These are phyloP conservation scores for Scatophagus argus DNA, from an alignment of 2,113 vertebrate species.

Conservation along the genomic window DNA sequence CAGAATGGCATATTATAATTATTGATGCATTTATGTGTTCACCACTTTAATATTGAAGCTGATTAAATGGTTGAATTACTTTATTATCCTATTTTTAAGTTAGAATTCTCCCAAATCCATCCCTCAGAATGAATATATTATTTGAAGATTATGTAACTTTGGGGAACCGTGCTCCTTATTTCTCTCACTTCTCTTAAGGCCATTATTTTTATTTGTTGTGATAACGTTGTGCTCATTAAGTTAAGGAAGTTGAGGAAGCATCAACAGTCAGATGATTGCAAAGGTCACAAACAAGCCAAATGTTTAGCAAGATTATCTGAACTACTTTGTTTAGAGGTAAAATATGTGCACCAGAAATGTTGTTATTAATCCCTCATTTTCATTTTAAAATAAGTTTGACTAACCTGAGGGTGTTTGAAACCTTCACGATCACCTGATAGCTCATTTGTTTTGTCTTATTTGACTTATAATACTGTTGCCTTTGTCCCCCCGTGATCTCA, in stretches of 20 bases:
- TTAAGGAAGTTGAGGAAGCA: not conserved
- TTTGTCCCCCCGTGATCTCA: not conserved
- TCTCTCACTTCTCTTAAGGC: conserved; percentile 27
- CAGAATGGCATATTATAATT: no score
- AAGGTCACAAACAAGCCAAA: not conserved
- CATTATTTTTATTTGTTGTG: not conserved
- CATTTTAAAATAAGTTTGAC: not conserved
- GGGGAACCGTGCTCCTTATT: not conserved
- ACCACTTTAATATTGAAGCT: no score
- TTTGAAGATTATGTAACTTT: not conserved
- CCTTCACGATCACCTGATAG: not conserved
- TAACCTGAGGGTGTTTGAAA: not conserved
- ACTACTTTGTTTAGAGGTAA: not conserved
- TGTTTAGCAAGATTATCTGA: not conserved
- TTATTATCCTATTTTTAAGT: no score
- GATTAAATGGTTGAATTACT: no score
- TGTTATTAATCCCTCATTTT: not conserved
- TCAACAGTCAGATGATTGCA: not conserved
- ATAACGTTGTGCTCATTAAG: not conserved
- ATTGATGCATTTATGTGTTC: no score
- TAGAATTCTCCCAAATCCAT: no score
- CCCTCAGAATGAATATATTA: not conserved
- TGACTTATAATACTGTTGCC: not conserved
- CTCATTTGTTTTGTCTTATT: not conserved
- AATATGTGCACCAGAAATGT: not conserved